Evolutionary conservation across 1,140 invertebrate species (phyloP).

Genomic region (Tenebrio molitor): DNA sequence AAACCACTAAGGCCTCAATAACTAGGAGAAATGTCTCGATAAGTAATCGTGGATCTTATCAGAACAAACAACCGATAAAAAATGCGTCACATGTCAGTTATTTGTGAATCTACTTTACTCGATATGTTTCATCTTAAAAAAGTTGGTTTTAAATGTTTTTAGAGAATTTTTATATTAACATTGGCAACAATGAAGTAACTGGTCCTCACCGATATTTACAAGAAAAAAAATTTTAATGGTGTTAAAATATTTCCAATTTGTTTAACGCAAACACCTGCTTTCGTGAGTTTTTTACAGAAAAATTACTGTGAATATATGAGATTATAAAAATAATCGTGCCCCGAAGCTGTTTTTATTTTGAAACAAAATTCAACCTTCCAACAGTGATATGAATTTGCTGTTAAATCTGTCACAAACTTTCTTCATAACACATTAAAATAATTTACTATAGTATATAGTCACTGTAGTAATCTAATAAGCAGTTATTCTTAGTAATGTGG

Average conservation of each 20-base stretch:
- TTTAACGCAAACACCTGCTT: constrained; percentile 10
- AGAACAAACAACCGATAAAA: too few relatives aligned
- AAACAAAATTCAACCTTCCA: neutral
- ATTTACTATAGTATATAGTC: too few relatives aligned
- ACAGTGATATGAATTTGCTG: neutral
- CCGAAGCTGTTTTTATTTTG: neutral
- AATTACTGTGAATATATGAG: neutral
- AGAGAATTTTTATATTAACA: neutral
- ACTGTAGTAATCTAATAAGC: too few relatives aligned
- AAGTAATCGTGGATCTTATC: neutral
- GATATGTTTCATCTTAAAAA: too few relatives aligned
- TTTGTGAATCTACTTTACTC: too few relatives aligned
- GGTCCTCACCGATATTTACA: constrained; percentile 13
- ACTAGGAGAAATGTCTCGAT: neutral
- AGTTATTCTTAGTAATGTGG: too few relatives aligned
- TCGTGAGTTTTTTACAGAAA: neutral
- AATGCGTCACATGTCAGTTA: too few relatives aligned
- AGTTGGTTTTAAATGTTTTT: neutral
- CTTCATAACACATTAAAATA: neutral
- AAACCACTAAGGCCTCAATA: constrained; percentile 5
- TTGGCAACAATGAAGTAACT: constrained; percentile 14
- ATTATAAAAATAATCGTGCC: too few relatives aligned
- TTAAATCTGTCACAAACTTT: neutral
- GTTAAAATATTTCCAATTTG: constrained; percentile 14
- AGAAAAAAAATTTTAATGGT: constrained; percentile 25